These are phyloP conservation scores for Coleophora flavipennella DNA, from an alignment of 2,888 invertebrate species.

Conservation along the genomic window DNA sequence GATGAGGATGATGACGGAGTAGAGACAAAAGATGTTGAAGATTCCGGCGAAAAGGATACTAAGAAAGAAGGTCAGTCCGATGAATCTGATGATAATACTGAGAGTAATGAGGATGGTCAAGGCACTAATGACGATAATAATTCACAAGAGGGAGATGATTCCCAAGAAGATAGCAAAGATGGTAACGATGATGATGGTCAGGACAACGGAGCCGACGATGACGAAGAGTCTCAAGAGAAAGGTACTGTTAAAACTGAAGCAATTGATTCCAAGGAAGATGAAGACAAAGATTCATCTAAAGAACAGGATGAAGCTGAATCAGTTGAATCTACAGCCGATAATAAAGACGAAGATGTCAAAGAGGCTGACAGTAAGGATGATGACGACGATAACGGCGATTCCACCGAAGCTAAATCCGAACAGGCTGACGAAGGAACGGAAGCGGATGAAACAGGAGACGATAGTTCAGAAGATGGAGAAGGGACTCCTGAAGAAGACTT, in stretches of 20 bases:
- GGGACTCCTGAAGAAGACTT: constrained; percentile 77
- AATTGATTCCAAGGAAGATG: constrained; percentile 25
- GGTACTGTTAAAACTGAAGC: constrained; percentile 42
- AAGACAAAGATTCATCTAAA: constrained; percentile 32
- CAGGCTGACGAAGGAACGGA: constrained; percentile 24
- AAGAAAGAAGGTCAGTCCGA: constrained; percentile 19
- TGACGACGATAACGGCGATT: constrained; percentile 9
- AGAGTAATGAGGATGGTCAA: constrained; percentile 24
- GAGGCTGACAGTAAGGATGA: constrained; percentile 20
- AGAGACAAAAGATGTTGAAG: constrained; percentile 19
- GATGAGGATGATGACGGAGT: constrained; percentile 29
- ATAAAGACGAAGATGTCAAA: constrained; percentile 30
- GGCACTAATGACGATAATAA: constrained; percentile 23
- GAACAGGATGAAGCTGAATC: constrained; percentile 31
- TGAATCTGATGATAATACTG: not conserved
- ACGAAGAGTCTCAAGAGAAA: constrained; percentile 60
- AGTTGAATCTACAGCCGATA: constrained; percentile 28
- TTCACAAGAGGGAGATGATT: constrained; percentile 32
- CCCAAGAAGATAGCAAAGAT: constrained; percentile 27
- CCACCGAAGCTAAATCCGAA: constrained; percentile 15
- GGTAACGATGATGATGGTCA: constrained; percentile 10
- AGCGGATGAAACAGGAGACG: constrained; percentile 27
- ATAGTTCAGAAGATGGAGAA: constrained; percentile 40
- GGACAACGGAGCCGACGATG: constrained; percentile 36
- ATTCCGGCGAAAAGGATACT: constrained; percentile 18